These are phyloP conservation scores for Thalassophryne amazonica DNA, from an alignment of 2,797 vertebrate genomes.

Conservation along the genomic window DNA sequence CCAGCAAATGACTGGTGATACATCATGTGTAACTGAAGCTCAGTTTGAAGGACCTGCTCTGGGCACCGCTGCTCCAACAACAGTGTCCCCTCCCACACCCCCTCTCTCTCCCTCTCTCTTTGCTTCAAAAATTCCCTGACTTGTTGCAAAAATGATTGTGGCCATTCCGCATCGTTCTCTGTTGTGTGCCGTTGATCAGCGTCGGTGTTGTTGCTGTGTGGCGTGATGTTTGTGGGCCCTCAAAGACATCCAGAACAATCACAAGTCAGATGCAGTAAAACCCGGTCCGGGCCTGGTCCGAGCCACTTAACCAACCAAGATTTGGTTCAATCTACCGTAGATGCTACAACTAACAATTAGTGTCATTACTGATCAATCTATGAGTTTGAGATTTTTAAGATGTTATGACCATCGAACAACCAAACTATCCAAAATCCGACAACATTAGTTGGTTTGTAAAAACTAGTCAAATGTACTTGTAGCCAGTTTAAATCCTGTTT, in stretches of 20 bases:
- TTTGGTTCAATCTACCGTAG: not conserved
- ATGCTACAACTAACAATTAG: not conserved
- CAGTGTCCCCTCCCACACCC: conserved; percentile 37
- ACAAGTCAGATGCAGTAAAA: conserved; percentile 64
- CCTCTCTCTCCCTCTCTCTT: conserved; percentile 71
- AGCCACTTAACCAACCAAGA: conserved; percentile 20
- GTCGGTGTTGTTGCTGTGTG: conserved; percentile 50
- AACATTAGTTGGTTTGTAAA: too few relatives aligned
- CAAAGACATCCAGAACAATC: conserved; percentile 82
- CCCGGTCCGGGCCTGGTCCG: not conserved
- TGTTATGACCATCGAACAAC: too few relatives aligned
- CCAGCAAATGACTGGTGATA: conserved; percentile 52
- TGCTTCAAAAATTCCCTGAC: conserved; percentile 75
- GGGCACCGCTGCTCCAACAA: conserved; percentile 49
- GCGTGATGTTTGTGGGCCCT: conserved; percentile 65
- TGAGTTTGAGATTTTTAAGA: not conserved
- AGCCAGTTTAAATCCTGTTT: too few relatives aligned
- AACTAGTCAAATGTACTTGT: too few relatives aligned
- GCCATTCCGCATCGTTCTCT: conserved; percentile 74
- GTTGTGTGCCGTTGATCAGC: conserved; percentile 52
- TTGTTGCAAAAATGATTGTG: conserved; percentile 79
- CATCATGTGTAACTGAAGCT: conserved; percentile 69
- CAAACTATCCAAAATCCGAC: too few relatives aligned
- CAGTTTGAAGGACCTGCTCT: conserved; percentile 54
- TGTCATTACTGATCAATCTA: not conserved